These are phyloP conservation scores for Patella caerulea DNA, from an alignment of 2,888 invertebrate species.

Conservation along the genomic window DNA sequence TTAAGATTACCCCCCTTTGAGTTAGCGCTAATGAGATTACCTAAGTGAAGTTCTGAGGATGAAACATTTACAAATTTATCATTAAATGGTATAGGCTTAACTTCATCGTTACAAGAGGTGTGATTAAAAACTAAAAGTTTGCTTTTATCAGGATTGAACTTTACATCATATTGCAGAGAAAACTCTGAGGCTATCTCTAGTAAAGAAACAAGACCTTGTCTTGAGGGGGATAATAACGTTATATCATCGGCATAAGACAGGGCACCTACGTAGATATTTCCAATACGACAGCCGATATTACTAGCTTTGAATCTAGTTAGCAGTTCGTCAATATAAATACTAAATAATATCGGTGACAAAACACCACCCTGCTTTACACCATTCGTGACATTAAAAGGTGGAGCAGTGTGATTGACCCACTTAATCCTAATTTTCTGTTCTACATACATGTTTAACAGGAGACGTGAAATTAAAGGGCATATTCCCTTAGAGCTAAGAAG, in stretches of 20 bases:
- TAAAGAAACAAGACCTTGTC: not conserved
- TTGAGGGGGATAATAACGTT: conserved; percentile 7
- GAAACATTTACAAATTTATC: not conserved
- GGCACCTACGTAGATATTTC: conserved; percentile 16
- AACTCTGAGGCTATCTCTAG: not conserved
- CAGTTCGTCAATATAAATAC: conserved; percentile 21
- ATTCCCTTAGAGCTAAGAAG: not conserved
- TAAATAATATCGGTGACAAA: conserved; percentile 22
- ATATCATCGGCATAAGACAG: conserved; percentile 33
- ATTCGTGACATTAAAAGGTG: conserved; percentile 19
- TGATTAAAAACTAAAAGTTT: not conserved
- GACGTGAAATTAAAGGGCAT: not conserved
- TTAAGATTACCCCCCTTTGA: not conserved
- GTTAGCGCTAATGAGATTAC: not conserved
- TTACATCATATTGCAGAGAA: not conserved
- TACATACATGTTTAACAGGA: not conserved
- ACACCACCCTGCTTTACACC: conserved; percentile 22
- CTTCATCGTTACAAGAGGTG: not conserved
- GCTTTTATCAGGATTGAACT: conserved; percentile 2
- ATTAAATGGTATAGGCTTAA: not conserved
- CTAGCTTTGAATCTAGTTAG: conserved; percentile 13
- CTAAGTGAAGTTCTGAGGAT: not conserved
- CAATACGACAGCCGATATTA: conserved; percentile 14
- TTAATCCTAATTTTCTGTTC: not conserved
- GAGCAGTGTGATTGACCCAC: not conserved